Evolutionary conservation across 2,113 vertebrate species (phyloP).

Genomic region (Dryoscopus gambensis): DNA sequence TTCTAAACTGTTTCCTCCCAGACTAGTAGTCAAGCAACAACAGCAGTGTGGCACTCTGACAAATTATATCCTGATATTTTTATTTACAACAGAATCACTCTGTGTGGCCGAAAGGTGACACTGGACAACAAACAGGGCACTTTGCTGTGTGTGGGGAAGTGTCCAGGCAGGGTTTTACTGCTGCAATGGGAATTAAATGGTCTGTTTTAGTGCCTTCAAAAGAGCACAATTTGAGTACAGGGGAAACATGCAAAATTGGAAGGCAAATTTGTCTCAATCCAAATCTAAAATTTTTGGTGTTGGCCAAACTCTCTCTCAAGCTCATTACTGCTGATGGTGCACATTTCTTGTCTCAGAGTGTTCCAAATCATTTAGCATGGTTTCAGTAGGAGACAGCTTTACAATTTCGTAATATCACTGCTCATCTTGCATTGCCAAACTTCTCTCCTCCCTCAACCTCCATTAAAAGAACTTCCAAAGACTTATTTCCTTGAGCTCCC

Average conservation of each 20-base stretch:
- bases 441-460: neutral
- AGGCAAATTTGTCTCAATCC: neutral
- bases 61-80: neutral
- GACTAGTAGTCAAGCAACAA: neutral
- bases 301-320: neutral
- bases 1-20: neutral
- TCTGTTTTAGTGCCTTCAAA: neutral
- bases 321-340: neutral
- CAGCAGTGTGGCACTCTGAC: neutral
- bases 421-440: slow-evolving; percentile 26
- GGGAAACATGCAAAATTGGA: neutral
- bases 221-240: neutral
- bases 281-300: neutral
- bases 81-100: neutral
- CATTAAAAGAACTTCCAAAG: slow-evolving; percentile 7
- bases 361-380: neutral
- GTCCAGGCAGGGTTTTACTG: neutral
- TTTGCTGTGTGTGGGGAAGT: neutral
- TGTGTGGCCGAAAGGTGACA: neutral
- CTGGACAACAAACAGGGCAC: neutral
- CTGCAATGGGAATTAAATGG: neutral
- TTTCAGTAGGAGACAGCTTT: neutral
- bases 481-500: neutral
- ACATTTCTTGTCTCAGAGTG: neutral
- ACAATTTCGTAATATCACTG: neutral